These are phyloP conservation scores for Pogonomyrmex barbatus DNA, from an alignment of 1,140 invertebrate genomes.

Conservation along the genomic window DNA sequence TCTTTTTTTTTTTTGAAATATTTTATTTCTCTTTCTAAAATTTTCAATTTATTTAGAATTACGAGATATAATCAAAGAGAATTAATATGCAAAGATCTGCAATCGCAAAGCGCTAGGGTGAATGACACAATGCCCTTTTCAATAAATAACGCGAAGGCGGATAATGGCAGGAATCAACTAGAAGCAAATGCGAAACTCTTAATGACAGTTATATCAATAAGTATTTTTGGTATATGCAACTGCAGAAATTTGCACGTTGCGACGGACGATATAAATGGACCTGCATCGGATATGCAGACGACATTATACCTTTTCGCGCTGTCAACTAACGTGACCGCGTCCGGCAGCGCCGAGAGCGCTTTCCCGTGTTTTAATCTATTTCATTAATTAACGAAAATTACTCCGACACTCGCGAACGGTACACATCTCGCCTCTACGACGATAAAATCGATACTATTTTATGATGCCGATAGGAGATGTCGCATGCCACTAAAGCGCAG, in stretches of 20 bases:
- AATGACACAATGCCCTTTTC: neutral
- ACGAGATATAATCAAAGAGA: neutral
- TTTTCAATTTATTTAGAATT: neutral
- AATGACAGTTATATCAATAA: conserved; percentile 38
- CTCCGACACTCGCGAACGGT: conserved; percentile 15
- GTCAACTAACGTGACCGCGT: conserved; percentile 34
- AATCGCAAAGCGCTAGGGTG: neutral
- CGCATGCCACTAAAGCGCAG: neutral
- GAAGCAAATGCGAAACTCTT: neutral
- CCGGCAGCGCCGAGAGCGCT: conserved; percentile 32
- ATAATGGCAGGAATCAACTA: neutral
- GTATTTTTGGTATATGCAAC: conserved; percentile 34
- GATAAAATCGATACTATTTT: conserved; percentile 54
- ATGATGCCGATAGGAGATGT: conserved; percentile 13
- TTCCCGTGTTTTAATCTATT: conserved; percentile 54
- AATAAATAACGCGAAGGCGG: neutral
- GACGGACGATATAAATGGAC: conserved; percentile 44
- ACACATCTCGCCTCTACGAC: conserved; percentile 11
- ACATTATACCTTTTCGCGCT: conserved; percentile 48
- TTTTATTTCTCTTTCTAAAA: neutral
- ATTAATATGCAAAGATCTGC: neutral
- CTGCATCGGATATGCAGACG: conserved; percentile 48
- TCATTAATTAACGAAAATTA: conserved; percentile 46
- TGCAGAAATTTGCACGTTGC: neutral
- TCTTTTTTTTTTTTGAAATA: neutral